phyloP scores from a whole-genome alignment of 2,888 invertebrate genomes.

The Sceliomorpha sp. region DNA sequence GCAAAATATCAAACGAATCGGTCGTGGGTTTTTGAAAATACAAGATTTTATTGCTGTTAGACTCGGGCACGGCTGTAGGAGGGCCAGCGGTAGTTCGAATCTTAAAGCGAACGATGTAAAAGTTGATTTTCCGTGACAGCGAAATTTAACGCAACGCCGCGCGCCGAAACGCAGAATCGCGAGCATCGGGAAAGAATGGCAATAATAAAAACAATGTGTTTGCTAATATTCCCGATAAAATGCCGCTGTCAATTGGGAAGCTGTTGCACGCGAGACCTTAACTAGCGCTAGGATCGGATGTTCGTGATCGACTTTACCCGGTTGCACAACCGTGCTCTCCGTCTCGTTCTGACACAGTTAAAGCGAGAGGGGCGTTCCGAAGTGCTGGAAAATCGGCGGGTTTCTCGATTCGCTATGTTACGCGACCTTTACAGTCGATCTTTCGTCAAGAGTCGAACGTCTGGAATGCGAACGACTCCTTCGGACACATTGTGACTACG shows the following conservation, averaged over 20 bases:
- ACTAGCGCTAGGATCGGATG: slow-evolving; percentile 6
- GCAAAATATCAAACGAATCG: too few species aligned
- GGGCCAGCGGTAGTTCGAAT: too few species aligned
- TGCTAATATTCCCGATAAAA: too few species aligned
- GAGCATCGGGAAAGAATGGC: too few species aligned
- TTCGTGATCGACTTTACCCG: slow-evolving; percentile 54
- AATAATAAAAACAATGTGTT: too few species aligned
- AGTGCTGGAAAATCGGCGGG: slow-evolving; percentile 43
- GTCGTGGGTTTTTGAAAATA: too few species aligned
- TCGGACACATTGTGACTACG: slow-evolving; percentile 14
- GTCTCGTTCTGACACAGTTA: slow-evolving; percentile 76
- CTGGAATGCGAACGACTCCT: slow-evolving; percentile 28
- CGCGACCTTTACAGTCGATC: slow-evolving; percentile 57
- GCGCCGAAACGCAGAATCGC: too few species aligned
- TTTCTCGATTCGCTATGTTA: slow-evolving; percentile 56
- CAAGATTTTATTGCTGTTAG: too few species aligned
- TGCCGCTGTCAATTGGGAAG: slow-evolving; percentile 43
- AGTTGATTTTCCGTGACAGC: too few species aligned
- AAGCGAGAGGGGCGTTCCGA: slow-evolving; percentile 63
- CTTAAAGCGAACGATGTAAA: too few species aligned
- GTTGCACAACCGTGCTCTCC: slow-evolving; percentile 73
- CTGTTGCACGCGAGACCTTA: background rate
- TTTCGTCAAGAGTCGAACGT: slow-evolving; percentile 18
- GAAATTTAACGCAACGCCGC: too few species aligned
- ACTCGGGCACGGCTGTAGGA: too few species aligned